These are phyloP conservation scores for Rhipidura dahli DNA, from an alignment of 2,113 vertebrate species.

Conservation along the genomic window DNA sequence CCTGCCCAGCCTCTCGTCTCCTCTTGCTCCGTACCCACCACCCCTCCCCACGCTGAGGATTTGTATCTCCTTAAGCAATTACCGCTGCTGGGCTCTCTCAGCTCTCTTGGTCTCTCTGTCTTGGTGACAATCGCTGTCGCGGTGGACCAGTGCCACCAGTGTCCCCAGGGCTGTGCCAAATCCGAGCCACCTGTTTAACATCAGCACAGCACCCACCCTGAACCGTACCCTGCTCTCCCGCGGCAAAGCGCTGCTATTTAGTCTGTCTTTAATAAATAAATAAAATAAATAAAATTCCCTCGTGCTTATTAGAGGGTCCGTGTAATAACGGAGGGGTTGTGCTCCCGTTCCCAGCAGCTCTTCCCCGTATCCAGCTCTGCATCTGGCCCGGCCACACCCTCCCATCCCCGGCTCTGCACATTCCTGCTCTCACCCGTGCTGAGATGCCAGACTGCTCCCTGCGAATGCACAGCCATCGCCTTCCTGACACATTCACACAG, in stretches of 20 bases:
- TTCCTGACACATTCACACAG: not conserved
- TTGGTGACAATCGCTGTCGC: not conserved
- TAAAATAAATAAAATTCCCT: too few relatives aligned
- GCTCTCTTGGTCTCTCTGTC: fast-evolving
- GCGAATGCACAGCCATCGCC: not conserved
- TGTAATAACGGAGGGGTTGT: fast-evolving
- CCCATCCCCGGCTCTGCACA: not conserved
- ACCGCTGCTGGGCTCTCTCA: not conserved
- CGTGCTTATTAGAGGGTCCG: fast-evolving
- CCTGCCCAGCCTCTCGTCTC: not conserved
- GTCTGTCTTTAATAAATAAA: not conserved
- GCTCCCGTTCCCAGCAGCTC: not conserved
- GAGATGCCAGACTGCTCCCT: not conserved
- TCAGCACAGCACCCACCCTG: not conserved
- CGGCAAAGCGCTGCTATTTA: fast-evolving
- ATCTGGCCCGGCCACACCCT: slow-evolving; percentile 48
- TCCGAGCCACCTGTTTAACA: slow-evolving; percentile 1
- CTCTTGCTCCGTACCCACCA: fast-evolving
- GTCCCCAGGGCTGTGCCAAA: not conserved
- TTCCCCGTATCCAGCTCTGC: not conserved
- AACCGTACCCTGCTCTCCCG: fast-evolving
- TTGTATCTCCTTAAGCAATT: not conserved
- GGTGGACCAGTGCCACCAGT: not conserved
- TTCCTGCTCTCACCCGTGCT: not conserved
- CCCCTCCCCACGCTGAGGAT: not conserved